Percentiles rank a stretch among this genome's conserved stretches.
Evolutionary conservation across 1,140 invertebrate genomes (phyloP).

Genomic region (Mactra quadrangularis): DNA sequence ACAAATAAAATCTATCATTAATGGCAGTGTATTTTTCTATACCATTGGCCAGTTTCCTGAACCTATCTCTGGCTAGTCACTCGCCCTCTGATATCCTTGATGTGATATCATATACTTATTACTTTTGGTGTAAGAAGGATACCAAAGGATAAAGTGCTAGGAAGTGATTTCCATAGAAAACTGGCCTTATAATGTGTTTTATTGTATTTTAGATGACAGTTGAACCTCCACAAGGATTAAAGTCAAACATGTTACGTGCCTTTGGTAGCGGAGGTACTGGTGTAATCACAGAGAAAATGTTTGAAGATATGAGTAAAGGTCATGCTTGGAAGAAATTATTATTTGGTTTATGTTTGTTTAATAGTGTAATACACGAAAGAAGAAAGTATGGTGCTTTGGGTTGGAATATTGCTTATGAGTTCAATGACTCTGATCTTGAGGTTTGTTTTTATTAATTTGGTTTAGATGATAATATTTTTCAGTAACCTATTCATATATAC

Average conservation of each 20-base stretch:
- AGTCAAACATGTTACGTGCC: conserved; percentile 82
- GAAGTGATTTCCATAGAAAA: too few species aligned
- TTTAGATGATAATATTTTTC: too few species aligned
- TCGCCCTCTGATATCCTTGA: too few species aligned
- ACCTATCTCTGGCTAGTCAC: too few species aligned
- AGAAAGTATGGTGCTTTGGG: conserved; percentile 94
- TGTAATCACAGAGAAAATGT: conserved; percentile 78
- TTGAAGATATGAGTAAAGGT: conserved; percentile 70
- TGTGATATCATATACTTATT: too few species aligned
- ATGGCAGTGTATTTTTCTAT: too few species aligned
- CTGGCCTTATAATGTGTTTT: too few species aligned
- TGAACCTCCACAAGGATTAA: conserved; percentile 94
- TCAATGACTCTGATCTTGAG: conserved; percentile 91
- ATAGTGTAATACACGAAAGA: conserved; percentile 93
- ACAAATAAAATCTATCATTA: too few species aligned
- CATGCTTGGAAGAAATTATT: conserved; percentile 78
- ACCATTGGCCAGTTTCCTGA: too few species aligned
- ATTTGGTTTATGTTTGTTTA: conserved; percentile 87
- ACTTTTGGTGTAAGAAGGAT: too few species aligned
- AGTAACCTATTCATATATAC: too few species aligned
- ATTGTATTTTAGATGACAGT: conserved; percentile 95
- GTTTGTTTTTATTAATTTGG: conserved; percentile 70
- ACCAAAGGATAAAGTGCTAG: too few species aligned
- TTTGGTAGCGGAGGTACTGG: conserved; percentile 79
- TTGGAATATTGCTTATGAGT: conserved; percentile 95